A percentile compares a stretch with the other conserved stretches of the same genome.
These are phyloP conservation scores for Crepidodera aurea DNA, from an alignment of 2,888 invertebrate genomes.

Conservation along the genomic window DNA sequence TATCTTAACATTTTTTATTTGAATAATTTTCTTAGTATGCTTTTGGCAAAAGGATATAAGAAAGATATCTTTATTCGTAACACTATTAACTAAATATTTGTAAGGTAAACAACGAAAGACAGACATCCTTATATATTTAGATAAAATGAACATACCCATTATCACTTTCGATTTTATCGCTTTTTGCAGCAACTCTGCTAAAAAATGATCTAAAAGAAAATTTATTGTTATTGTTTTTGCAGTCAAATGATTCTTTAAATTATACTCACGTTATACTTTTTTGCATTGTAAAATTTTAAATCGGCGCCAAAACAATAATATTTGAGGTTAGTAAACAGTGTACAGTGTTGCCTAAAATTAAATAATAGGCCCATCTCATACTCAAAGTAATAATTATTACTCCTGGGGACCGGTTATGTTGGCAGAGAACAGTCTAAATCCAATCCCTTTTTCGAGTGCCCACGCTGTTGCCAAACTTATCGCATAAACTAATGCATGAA, in stretches of 20 bases:
- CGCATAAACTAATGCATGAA: no score
- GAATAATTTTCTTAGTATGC: background rate
- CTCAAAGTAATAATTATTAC: no score
- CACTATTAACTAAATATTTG: constrained; percentile 11
- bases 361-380: no score
- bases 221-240: constrained; percentile 12
- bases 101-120: constrained; percentile 10
- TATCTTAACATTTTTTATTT: background rate
- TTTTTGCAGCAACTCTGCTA: constrained; percentile 30
- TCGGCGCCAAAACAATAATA: constrained; percentile 6
- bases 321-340: background rate
- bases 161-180: constrained; percentile 21
- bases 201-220: constrained; percentile 37
- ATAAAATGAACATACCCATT: constrained; percentile 36
- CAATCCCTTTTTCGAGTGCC: no score
- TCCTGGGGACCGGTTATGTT: no score
- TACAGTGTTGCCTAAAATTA: no score
- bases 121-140: constrained; percentile 20
- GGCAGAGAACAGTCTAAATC: no score
- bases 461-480: no score
- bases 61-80: background rate
- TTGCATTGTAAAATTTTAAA: constrained; percentile 21
- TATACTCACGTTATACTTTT: constrained; percentile 51
- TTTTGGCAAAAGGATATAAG: background rate
- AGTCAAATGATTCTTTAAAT: background rate